Percentiles rank a stretch among this genome's conserved stretches.
Conservation (phyloP, 2,888 invertebrate genomes). For the Himalopsyche kuldschensis region DNA sequence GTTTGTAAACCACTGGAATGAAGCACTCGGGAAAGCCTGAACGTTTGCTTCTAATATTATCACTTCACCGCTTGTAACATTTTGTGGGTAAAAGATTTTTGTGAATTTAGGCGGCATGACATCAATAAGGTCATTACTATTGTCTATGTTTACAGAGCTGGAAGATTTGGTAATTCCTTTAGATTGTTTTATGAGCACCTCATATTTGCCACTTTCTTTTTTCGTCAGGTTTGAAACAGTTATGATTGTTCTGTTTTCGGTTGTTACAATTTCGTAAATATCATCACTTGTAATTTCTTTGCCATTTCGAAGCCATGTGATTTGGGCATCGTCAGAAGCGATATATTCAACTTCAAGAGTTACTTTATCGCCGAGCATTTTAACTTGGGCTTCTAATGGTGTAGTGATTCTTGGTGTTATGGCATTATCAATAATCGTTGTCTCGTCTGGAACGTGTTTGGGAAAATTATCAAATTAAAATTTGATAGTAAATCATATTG, state of each 20-base stretch:
- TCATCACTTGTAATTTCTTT: slow-evolving; percentile 69
- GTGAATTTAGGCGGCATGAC: slow-evolving; percentile 74
- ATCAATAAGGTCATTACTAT: slow-evolving; percentile 61
- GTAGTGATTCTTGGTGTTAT: slow-evolving; percentile 74
- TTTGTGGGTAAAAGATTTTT: slow-evolving; percentile 70
- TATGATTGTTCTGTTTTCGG: slow-evolving; percentile 66
- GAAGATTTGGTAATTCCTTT: slow-evolving; percentile 79
- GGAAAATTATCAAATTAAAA: slow-evolving; percentile 45
- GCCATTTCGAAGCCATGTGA: slow-evolving; percentile 86
- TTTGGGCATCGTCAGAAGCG: slow-evolving; percentile 69
- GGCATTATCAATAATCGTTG: background rate
- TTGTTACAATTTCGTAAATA: slow-evolving; percentile 62
- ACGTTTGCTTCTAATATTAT: slow-evolving; percentile 79
- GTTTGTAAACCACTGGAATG: slow-evolving; percentile 86
- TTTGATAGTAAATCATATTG: slow-evolving; percentile 47
- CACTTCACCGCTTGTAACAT: slow-evolving; percentile 72
- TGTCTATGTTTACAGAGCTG: slow-evolving; percentile 77
- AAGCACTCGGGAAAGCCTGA: slow-evolving; percentile 74
- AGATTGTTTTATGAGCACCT: slow-evolving; percentile 77
- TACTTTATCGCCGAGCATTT: slow-evolving; percentile 69
- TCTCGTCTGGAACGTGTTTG: slow-evolving; percentile 42
- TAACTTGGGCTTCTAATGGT: slow-evolving; percentile 75
- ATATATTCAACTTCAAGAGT: slow-evolving; percentile 72
- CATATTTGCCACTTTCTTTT: slow-evolving; percentile 85
- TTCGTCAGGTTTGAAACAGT: slow-evolving; percentile 69